Evolutionary conservation across 2,797 vertebrate species (phyloP), one percentile per base, ranked within the genome.

Genomic region (Sylvia borin): DNA sequence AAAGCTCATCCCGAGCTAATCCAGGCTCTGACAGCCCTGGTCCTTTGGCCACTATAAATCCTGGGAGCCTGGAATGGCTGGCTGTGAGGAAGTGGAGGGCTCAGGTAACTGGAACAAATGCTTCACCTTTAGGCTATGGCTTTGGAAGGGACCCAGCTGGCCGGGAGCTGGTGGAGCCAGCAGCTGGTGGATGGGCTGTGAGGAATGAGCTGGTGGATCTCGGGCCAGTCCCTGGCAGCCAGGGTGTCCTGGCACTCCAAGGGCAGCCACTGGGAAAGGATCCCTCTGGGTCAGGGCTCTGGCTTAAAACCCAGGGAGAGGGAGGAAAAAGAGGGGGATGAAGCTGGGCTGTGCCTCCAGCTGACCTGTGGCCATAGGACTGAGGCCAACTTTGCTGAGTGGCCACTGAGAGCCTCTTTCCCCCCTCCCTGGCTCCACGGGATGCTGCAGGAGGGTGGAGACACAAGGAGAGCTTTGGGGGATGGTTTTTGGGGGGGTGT

Each of bases 61-160:
- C 81, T 77, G 5, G 55, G 80, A 88, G 91, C 31, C 77, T 60
- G 85, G 80, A 53, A 40, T 16, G 5, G 60, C 77, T 83, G 78
- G 38, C 66, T 68, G 60, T 6, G 92, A 90, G 93, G 67, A 72
- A 84, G 76, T 6, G 66, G 58, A 58, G 79, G 90, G 94, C 85
- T 97, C 93, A 97, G 92, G 95, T 92, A 96, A 71, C 85, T 92
- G 95, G 95, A 95, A 95, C 94, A 78, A 95, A 88, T 31, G 80
- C n/a, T 97, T 95, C 92, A 94, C 96, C 94, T 96, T 95, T 84
- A 90, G 94, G 95, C 90, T 86, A 88, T 68, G 87, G 96, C 73
- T 90, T 57, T 90, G 95, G 94, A 29, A 4, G 0, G 54, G n/a
- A 92, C 92, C 94, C 94, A 95, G 93, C 95, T 97, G 96, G 96